Evolutionary conservation across 2,797 vertebrate genomes (phyloP), one percentile per base, ranked within the genome.

Genomic region (Siniperca obscura): DNA sequence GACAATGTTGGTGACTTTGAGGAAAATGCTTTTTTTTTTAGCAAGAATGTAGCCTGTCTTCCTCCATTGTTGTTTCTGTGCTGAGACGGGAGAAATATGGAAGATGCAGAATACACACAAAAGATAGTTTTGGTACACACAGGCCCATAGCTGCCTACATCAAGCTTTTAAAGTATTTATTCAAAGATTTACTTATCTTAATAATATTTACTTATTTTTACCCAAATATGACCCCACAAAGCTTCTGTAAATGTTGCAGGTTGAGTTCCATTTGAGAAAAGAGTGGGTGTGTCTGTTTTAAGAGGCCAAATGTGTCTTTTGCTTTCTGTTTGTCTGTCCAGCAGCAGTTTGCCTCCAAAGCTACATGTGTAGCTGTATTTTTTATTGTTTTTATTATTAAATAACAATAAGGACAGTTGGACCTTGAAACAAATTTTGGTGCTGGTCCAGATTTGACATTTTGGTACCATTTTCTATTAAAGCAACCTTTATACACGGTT

Each of bases 1-100:
- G 68, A 55, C 46, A 59, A 52, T 53, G n/a, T 50, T 66, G 40
- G 74, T 74, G 72, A 72, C 50, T 79, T 83, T 56, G 12, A 27
- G 52, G n/a, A 22, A 62, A 71, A 50, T 40, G n/a, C 7, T 59
- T 0, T 42, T 56, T 62, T 70, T 38, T 38, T 7, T 36, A 50
- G 12, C 3, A 9, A 5, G 11, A 12, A 27, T 8, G 7, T 25
- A 16, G 50, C 30, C 21, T 61, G 53, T 38, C 52, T 38, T 52
- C 21, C 66, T 64, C 64, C 12, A 36, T 56, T 82, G 73, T 73
- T 78, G 70, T 46, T 14, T 59, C 14, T 56, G 2, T 50, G 34
- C 8, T 1, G 61, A 2, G 19, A 42, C 1, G 8, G 16, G 12
- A 70, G 21, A 65, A 42, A 27, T 52, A 81, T 40, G n/a, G 46